Conservation (phyloP, 1,140 invertebrate species). For the Lysiphlebus fabarum region DNA sequence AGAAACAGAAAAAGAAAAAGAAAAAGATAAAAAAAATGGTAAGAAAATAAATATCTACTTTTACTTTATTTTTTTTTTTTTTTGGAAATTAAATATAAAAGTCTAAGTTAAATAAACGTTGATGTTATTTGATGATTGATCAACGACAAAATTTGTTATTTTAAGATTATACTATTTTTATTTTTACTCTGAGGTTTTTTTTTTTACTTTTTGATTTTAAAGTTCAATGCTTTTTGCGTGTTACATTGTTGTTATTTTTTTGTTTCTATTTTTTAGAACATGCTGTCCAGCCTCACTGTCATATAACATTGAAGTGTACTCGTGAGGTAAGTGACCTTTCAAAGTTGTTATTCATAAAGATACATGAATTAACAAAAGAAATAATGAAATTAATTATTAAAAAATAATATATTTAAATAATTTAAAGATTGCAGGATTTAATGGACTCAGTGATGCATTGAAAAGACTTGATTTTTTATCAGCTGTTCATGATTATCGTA, state of each 20-base stretch:
- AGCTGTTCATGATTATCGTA: constrained; percentile 86
- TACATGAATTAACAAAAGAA: constrained; percentile 9
- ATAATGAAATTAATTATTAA: neutral
- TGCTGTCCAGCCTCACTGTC: constrained; percentile 80
- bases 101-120: neutral
- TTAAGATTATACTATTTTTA: too few species aligned
- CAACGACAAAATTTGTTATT: too few species aligned
- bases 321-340: constrained; percentile 70
- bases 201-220: neutral
- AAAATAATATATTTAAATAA: constrained; percentile 1
- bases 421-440: constrained; percentile 86
- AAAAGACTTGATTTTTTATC: constrained; percentile 90
- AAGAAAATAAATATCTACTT: neutral
- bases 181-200: neutral
- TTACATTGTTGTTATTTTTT: constrained; percentile 24
- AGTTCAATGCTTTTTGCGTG: neutral
- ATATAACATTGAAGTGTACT: constrained; percentile 87
- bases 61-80: constrained; percentile 1
- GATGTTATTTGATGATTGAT: neutral
- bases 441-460: constrained; percentile 91
- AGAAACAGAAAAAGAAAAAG: constrained; percentile 52
- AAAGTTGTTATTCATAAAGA: constrained; percentile 21
- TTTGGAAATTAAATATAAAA: neutral
- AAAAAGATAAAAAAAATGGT: constrained; percentile 39
- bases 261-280: constrained; percentile 55